These are phyloP conservation scores for Resseliella maxima DNA, from an alignment of 2,888 invertebrate genomes.

Conservation along the genomic window DNA sequence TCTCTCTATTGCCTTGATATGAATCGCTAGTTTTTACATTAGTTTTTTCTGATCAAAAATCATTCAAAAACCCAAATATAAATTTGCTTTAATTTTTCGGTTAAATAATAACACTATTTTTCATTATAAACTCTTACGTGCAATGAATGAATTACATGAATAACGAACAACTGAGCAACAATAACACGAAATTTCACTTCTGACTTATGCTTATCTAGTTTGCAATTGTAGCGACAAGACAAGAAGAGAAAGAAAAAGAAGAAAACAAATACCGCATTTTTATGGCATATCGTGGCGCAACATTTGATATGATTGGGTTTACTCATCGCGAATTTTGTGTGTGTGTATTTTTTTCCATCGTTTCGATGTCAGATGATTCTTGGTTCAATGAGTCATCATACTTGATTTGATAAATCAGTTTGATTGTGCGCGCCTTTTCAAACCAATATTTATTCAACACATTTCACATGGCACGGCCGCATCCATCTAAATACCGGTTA, in stretches of 20 bases:
- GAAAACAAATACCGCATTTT: background rate
- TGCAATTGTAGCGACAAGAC: background rate
- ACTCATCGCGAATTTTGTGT: background rate
- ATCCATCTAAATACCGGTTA: background rate
- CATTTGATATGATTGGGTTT: conserved; percentile 15
- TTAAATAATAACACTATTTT: background rate
- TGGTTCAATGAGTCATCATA: background rate
- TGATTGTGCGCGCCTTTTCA: background rate
- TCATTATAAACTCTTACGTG: background rate
- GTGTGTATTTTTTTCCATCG: background rate
- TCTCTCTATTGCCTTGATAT: background rate
- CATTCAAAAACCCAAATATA: background rate
- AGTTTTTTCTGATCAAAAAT: background rate
- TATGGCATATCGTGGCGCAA: background rate
- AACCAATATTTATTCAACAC: conserved; percentile 20
- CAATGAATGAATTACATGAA: background rate
- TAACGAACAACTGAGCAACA: background rate
- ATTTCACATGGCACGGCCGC: background rate
- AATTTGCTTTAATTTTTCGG: background rate
- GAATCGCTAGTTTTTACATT: background rate
- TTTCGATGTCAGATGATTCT: background rate
- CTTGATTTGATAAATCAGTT: background rate
- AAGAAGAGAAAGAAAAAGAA: too few species aligned
- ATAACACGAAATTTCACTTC: background rate
- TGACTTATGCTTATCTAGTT: background rate